These are phyloP conservation scores for Rhabdophis nuchalis DNA, from an alignment of 2,797 vertebrate species.

Conservation along the genomic window DNA sequence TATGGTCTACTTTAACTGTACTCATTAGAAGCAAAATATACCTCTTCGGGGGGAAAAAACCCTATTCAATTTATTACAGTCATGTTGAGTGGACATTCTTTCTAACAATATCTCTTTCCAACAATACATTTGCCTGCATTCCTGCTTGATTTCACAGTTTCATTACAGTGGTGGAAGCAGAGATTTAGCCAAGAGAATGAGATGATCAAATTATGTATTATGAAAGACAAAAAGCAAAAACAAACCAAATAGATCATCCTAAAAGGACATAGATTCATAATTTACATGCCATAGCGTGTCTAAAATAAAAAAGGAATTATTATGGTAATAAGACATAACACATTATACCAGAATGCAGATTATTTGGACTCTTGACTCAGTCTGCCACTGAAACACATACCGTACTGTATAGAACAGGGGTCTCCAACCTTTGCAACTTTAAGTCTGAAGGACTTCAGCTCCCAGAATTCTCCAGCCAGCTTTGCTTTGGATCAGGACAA, in stretches of 20 bases:
- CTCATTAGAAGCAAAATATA: background rate
- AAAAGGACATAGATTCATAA: background rate
- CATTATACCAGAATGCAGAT: background rate
- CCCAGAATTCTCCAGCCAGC: too few species aligned
- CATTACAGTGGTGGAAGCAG: background rate
- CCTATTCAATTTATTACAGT: background rate
- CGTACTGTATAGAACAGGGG: background rate
- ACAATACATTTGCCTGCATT: background rate
- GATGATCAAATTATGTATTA: background rate
- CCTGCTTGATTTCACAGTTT: background rate
- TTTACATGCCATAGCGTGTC: background rate
- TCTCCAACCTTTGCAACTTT: too few species aligned
- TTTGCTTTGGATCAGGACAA: too few species aligned
- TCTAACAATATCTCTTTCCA: background rate
- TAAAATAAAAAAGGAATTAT: background rate
- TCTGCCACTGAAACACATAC: background rate
- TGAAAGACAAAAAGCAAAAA: background rate
- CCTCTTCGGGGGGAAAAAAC: background rate
- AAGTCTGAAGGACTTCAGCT: too few species aligned
- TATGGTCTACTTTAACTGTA: background rate
- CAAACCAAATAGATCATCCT: background rate
- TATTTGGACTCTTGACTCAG: background rate
- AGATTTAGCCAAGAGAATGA: background rate
- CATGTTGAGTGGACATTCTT: background rate
- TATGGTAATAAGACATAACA: background rate